Percentiles rank a stretch among this genome's conserved stretches.
Conservation (phyloP, 2,797 vertebrate species). For the Propithecus perrieri region DNA sequence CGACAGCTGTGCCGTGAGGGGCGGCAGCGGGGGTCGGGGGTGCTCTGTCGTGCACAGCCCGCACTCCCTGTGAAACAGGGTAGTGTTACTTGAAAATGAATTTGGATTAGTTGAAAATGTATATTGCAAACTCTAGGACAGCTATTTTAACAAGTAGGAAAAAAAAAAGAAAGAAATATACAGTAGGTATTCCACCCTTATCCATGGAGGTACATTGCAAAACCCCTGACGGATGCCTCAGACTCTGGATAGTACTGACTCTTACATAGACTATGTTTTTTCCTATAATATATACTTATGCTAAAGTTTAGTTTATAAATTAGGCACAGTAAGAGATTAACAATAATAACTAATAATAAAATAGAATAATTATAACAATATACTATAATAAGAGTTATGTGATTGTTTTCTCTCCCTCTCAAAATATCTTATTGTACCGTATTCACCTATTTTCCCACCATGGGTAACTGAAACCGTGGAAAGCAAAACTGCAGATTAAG, state of each 20-base stretch:
- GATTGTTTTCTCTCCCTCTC: not conserved
- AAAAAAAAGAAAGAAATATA: not conserved
- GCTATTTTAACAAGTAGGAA: not conserved
- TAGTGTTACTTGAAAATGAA: not conserved
- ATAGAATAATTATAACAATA: not conserved
- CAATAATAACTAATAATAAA: not conserved
- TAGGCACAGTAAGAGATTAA: not conserved
- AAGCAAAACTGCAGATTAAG: not conserved
- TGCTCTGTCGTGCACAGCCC: fast-evolving
- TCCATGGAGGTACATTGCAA: not conserved
- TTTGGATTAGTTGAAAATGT: not conserved
- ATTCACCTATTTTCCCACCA: not conserved
- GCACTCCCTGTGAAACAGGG: fast-evolving
- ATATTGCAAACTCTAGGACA: not conserved
- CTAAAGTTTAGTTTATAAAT: not conserved
- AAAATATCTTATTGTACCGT: not conserved
- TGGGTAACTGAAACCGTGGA: not conserved
- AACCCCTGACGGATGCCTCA: not conserved
- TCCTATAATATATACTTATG: not conserved
- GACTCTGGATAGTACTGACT: not conserved
- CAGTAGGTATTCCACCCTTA: not conserved
- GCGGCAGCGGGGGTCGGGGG: fast-evolving
- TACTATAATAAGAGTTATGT: not conserved
- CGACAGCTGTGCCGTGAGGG: fast-evolving
- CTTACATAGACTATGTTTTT: not conserved